Conservation (phyloP, 2,797 vertebrate species). For the Acanthis flammea region DNA sequence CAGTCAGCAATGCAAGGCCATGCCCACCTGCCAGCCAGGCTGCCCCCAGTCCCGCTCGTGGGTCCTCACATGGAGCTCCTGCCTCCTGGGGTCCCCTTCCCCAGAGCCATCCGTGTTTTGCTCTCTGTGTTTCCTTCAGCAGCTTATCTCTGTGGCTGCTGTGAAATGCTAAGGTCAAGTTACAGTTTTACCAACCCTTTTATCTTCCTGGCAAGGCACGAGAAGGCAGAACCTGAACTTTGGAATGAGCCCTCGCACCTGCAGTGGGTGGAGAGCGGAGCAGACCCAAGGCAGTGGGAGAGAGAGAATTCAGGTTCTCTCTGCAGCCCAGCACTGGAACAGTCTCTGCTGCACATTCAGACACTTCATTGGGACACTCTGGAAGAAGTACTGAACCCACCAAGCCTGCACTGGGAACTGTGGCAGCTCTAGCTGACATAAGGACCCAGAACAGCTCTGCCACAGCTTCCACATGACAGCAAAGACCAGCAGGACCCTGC, state of each 20-base stretch:
- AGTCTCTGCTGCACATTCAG: background rate
- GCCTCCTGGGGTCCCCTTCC: background rate
- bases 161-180: constrained; percentile 3
- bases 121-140: background rate
- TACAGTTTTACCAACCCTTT: constrained; percentile 55
- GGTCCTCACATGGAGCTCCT: background rate
- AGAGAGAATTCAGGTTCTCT: background rate
- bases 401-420: background rate
- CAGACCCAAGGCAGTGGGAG: background rate
- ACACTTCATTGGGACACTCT: background rate
- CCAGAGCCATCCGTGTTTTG: background rate
- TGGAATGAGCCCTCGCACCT: constrained; percentile 7
- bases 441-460: background rate
- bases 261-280: background rate
- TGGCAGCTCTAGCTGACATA: background rate
- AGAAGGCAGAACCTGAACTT: constrained; percentile 17
- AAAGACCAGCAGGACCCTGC: background rate
- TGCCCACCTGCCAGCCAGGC: rapidly evolving
- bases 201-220: background rate
- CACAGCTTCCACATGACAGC: background rate
- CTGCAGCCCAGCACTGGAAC: background rate
- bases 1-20: background rate
- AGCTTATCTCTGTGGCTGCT: background rate
- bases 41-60: rapidly evolving
- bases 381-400: background rate